Conservation (phyloP, 2,113 vertebrate genomes). For the Sceloporus tristichus region DNA sequence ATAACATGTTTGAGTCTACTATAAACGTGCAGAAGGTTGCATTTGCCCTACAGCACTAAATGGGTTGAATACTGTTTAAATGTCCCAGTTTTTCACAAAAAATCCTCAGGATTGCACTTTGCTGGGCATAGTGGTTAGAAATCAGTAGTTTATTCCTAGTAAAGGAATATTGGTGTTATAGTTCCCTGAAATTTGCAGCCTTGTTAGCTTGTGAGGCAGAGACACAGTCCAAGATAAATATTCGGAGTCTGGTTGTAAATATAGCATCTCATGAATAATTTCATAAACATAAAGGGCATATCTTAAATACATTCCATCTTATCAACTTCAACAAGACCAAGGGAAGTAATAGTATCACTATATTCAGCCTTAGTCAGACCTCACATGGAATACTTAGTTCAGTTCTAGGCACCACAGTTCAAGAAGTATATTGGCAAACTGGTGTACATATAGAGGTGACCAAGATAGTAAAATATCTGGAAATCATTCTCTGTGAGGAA, state of each 20-base stretch:
- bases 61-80: neutral
- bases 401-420: no score
- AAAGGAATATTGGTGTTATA: neutral
- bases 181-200: neutral
- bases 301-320: no score
- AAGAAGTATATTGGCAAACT: no score
- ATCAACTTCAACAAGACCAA: no score
- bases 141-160: neutral
- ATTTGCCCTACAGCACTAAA: neutral
- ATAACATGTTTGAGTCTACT: no score
- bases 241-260: conserved; percentile 11
- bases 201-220: neutral
- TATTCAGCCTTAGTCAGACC: no score
- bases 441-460: no score
- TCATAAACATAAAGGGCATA: conserved; percentile 19
- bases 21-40: neutral
- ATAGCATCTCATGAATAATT: neutral
- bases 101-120: neutral
- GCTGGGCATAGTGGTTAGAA: neutral
- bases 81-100: neutral
- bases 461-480: no score
- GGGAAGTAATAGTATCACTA: no score
- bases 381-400: no score
- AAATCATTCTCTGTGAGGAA: no score
- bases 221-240: neutral